A percentile compares a stretch with the other conserved stretches of the same genome.
phyloP scores from a whole-genome alignment of 1,140 invertebrate species.

The Hylaeus volcanicus region DNA sequence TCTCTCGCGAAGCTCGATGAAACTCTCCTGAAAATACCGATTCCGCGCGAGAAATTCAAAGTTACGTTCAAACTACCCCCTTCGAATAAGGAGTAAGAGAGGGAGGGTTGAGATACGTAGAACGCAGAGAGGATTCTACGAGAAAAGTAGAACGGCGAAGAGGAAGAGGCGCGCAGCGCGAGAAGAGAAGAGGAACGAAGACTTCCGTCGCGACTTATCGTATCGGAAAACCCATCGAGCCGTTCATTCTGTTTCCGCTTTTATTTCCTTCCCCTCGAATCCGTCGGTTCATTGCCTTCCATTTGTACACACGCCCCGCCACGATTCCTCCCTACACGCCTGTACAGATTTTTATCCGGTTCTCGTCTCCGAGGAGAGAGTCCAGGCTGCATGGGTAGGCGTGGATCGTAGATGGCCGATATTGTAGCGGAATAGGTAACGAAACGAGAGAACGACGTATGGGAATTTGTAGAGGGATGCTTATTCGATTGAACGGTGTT shows the following conservation, averaged over 20 bases:
- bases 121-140: neutral
- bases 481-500: no score
- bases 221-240: conserved; percentile 73
- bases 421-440: no score
- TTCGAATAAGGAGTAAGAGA: neutral
- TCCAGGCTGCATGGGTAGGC: no score
- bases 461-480: no score
- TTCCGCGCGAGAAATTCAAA: conserved; percentile 43
- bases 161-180: conserved; percentile 1
- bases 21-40: conserved; percentile 32
- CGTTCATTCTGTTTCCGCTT: conserved; percentile 75
- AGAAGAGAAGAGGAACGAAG: conserved; percentile 57
- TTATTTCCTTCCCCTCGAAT: conserved; percentile 82
- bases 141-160: neutral
- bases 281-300: conserved; percentile 82
- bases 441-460: no score
- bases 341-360: conserved; percentile 61
- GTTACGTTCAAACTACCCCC: conserved; percentile 22
- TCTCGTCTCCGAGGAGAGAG: neutral
- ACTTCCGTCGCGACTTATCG: conserved; percentile 70
- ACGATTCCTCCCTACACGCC: conserved; percentile 47
- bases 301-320: conserved; percentile 70
- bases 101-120: no score
- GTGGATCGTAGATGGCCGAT: no score
- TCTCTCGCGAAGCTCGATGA: neutral